A percentile compares a stretch with the other conserved stretches of the same genome.
Evolutionary conservation across 2,888 invertebrate species (phyloP).

Genomic region (Pristionchus fissidentatus): DNA sequence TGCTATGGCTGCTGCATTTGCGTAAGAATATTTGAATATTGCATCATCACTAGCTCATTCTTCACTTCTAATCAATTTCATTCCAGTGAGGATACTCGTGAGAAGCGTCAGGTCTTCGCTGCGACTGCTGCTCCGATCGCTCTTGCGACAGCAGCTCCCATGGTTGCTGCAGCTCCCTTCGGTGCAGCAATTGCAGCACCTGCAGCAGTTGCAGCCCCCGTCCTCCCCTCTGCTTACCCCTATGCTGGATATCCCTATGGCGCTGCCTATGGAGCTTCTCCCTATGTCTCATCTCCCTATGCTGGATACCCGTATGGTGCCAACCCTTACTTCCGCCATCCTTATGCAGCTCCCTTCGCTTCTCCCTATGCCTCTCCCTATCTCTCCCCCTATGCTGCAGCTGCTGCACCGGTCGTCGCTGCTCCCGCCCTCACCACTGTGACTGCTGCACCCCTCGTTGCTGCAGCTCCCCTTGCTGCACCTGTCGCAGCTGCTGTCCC

Average conservation of each 20-base stretch:
- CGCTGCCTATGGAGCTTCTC: too few relatives aligned
- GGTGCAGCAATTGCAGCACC: conserved; percentile 8
- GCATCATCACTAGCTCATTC: neutral
- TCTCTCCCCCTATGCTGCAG: conserved; percentile 38
- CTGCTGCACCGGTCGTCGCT: conserved; percentile 28
- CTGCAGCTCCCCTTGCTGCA: conserved; percentile 28
- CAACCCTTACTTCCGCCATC: neutral
- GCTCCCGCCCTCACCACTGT: too few relatives aligned
- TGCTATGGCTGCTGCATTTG: conserved; percentile 19
- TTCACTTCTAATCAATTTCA: neutral
- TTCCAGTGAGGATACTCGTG: conserved; percentile 20
- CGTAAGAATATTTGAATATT: conserved; percentile 1
- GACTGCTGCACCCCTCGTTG: conserved; percentile 16
- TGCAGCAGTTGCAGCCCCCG: conserved; percentile 29
- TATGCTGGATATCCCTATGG: conserved; percentile 15
- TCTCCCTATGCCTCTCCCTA: too few relatives aligned
- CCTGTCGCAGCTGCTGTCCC: too few relatives aligned
- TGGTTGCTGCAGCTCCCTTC: neutral
- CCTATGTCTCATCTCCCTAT: neutral
- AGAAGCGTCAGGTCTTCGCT: conserved; percentile 36
- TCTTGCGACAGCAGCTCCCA: conserved; percentile 3
- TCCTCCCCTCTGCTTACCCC: conserved; percentile 6
- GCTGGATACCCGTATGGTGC: conserved; percentile 23
- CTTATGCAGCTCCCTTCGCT: conserved; percentile 18
- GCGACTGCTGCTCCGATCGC: conserved; percentile 11